Conservation (phyloP, 2,797 vertebrate genomes). For the Leptoclinus maculatus region DNA sequence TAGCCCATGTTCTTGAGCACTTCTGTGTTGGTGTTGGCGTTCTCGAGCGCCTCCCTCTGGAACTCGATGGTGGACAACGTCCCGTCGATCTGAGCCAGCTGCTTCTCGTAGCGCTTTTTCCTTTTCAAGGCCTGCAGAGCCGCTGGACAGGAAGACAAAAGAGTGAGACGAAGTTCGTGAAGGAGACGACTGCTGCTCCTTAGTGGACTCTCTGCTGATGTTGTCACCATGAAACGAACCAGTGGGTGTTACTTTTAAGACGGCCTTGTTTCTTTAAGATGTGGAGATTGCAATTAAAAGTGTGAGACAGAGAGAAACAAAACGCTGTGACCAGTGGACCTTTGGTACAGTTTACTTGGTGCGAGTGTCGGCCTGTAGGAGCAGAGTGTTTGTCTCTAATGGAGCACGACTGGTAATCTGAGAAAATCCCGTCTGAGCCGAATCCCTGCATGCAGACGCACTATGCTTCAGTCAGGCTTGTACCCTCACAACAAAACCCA, state of each 20-base stretch:
- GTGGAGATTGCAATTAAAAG: too few species aligned
- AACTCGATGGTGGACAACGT: slow-evolving; percentile 97
- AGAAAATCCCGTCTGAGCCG: slow-evolving; percentile 42
- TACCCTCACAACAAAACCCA: background rate
- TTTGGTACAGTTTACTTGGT: background rate
- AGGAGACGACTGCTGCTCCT: background rate
- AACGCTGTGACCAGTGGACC: too few species aligned
- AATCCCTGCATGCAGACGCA: slow-evolving; percentile 13
- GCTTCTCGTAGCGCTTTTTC: slow-evolving; percentile 96
- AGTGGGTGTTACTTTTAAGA: too few species aligned
- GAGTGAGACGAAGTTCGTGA: background rate
- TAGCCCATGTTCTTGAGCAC: slow-evolving; percentile 98
- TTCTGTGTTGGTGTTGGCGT: slow-evolving; percentile 98
- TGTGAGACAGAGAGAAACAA: too few species aligned
- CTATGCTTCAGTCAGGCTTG: background rate
- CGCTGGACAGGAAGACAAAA: slow-evolving; percentile 73
- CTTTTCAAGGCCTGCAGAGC: slow-evolving; percentile 96
- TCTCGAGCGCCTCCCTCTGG: slow-evolving; percentile 96
- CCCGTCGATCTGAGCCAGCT: slow-evolving; percentile 95
- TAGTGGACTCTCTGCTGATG: too few species aligned
- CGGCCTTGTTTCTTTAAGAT: too few species aligned
- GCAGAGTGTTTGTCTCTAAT: background rate
- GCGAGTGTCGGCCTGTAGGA: background rate
- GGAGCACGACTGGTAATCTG: slow-evolving; percentile 22
- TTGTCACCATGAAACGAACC: too few species aligned